These are phyloP conservation scores for Trypoxylon attenuatum DNA, from an alignment of 2,888 invertebrate species.

Conservation along the genomic window DNA sequence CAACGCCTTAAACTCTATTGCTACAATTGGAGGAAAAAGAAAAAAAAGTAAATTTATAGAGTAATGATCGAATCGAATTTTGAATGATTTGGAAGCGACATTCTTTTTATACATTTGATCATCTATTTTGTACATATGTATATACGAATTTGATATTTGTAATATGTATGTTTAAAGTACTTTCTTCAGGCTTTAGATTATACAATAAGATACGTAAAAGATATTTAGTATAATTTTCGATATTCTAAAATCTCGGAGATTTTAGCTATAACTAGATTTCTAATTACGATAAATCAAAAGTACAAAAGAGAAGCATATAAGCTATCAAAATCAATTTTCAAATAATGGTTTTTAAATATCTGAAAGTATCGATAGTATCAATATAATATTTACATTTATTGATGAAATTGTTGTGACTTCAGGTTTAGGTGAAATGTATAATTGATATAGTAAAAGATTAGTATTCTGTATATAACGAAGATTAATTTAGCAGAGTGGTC, in stretches of 20 bases:
- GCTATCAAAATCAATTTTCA: neutral
- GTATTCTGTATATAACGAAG: too few species aligned
- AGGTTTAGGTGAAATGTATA: too few species aligned
- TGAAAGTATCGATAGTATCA: too few species aligned
- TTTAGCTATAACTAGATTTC: neutral
- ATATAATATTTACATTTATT: too few species aligned
- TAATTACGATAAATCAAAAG: neutral
- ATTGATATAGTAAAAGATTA: too few species aligned
- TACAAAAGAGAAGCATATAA: too few species aligned
- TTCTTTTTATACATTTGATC: constrained; percentile 12
- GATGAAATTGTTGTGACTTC: too few species aligned
- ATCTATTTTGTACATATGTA: constrained; percentile 29
- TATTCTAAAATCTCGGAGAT: neutral
- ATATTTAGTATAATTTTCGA: neutral
- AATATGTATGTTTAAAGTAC: constrained; percentile 20
- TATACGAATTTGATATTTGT: constrained; percentile 12
- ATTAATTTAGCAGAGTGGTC: too few species aligned
- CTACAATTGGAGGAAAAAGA: constrained; percentile 8
- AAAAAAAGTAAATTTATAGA: neutral
- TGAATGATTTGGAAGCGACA: neutral
- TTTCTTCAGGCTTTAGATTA: constrained; percentile 26
- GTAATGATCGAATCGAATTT: neutral
- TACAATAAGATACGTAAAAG: constrained; percentile 2
- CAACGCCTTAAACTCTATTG: constrained; percentile 28
- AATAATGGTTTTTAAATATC: too few species aligned